Conservation (phyloP, 2,888 invertebrate species). For the Callyntrura sp. region DNA sequence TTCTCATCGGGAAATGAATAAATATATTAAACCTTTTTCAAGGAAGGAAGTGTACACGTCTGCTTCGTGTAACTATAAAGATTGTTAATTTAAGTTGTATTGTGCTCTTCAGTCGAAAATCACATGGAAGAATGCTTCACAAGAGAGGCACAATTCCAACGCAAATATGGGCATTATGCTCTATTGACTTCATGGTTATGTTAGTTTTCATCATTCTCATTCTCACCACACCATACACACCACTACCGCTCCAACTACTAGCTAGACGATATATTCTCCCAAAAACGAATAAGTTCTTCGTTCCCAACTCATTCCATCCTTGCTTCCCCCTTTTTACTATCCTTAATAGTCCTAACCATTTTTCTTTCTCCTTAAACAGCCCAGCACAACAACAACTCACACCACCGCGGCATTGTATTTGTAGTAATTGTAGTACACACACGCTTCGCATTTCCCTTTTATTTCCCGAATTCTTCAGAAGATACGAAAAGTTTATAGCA, state of each 20-base stretch:
- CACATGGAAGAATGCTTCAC: conserved; percentile 69
- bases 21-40: conserved; percentile 57
- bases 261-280: background rate
- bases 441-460: conserved; percentile 14
- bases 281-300: background rate
- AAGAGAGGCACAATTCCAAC: conserved; percentile 60
- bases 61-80: conserved; percentile 31
- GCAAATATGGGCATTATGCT: conserved; percentile 71
- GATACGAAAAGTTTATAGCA: conserved; percentile 50
- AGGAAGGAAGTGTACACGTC: conserved; percentile 4
- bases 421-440: background rate
- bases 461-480: background rate
- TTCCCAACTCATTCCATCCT: conserved; percentile 51
- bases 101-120: conserved; percentile 57
- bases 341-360: conserved; percentile 50
- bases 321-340: conserved; percentile 2
- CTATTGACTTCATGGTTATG: conserved; percentile 70
- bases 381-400: conserved; percentile 33
- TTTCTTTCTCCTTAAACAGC: conserved; percentile 24
- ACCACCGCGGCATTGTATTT: background rate
- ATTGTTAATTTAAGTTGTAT: conserved; percentile 58
- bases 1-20: conserved; percentile 58
- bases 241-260: no score
- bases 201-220: conserved; percentile 26
- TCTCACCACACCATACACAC: conserved; percentile 22